These are phyloP conservation scores for Ectropis crepuscularia DNA, from an alignment of 2,888 invertebrate species.

Conservation along the genomic window DNA sequence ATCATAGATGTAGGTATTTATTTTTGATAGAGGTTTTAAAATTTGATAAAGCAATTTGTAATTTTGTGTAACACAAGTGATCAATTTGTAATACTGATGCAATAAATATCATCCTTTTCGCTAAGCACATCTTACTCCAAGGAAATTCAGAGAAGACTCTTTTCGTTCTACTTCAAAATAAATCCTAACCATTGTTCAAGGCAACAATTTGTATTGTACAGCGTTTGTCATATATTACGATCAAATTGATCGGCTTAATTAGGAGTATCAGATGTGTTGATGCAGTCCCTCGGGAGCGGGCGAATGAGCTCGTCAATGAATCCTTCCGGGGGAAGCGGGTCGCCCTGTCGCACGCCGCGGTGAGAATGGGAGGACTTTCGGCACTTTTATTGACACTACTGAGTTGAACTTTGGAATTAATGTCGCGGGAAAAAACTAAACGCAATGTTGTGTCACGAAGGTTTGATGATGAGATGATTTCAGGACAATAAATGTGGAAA, in stretches of 20 bases:
- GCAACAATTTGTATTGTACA: constrained; percentile 10
- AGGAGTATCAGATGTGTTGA: constrained; percentile 31
- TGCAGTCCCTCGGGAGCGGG: constrained; percentile 17
- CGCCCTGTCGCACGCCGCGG: constrained; percentile 38
- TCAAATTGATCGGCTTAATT: constrained; percentile 21
- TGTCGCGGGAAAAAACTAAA: neutral
- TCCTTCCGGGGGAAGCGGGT: constrained; percentile 62
- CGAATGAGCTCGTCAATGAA: constrained; percentile 51
- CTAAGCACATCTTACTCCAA: too few relatives aligned
- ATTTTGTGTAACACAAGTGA: neutral
- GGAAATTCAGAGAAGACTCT: too few relatives aligned
- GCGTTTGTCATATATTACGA: constrained; percentile 20
- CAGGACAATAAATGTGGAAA: too few relatives aligned
- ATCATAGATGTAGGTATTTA: too few relatives aligned
- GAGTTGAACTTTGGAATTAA: neutral
- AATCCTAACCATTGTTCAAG: too few relatives aligned
- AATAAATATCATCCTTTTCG: neutral
- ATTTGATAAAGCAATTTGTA: neutral
- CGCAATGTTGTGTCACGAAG: too few relatives aligned
- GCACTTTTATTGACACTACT: neutral
- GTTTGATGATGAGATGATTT: too few relatives aligned
- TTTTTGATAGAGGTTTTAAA: neutral
- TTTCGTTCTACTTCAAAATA: too few relatives aligned
- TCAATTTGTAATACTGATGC: neutral
- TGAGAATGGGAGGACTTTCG: constrained; percentile 22